Base-by-base conservation (phyloP, 2,113 vertebrate genomes). In the Suricata suricatta region DNA sequence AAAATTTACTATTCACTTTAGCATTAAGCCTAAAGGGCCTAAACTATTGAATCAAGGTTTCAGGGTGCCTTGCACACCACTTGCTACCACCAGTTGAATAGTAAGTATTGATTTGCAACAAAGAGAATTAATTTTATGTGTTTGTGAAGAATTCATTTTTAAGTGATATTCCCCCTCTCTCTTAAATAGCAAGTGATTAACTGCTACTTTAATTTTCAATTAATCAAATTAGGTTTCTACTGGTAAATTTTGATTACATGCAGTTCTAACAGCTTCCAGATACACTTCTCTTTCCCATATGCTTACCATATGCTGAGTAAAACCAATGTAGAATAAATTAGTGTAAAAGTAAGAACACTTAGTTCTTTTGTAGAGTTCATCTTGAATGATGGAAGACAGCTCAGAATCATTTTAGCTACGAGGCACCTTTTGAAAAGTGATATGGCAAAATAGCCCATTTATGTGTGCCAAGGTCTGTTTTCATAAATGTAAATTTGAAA, bases 401-500 rank as follows among this genome's bases (percentile, higher is more conserved):
- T 95, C 94, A 94, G 88, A 96, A 98, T 98, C 97, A 93, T 98
- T 98, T 97, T 95, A 96, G 88, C 93, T 97, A 87, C 1, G 88
- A 98, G 93, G 97, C 91, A 98, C 96, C 97, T 98, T 97, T 97
- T 98, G 98, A 96, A 98, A 98, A 98, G 94, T 98, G 97, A 98
- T 98, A 97, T 93, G 94, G 97, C 95, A 97, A 97, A 98, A 98
- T 97, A 96, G 90, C 94, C 97, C 96, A 76, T 97, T 98, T 92
- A 91, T 96, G 82, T 93, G 81, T 98, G 97, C 97, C 97, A 98
- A 84, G 93, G 97, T 98, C 97, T 98, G 97, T 98, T 98, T 98
- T 98, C 91, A 95, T 97, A 98, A 97, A 98, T 98, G 97, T 98
- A 98, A 98, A 97, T 98, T 97, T 96, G 97, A 95, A 98, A 98